Conservation (phyloP, 2,797 vertebrate genomes). For the Percopsis omiscomaycus region DNA sequence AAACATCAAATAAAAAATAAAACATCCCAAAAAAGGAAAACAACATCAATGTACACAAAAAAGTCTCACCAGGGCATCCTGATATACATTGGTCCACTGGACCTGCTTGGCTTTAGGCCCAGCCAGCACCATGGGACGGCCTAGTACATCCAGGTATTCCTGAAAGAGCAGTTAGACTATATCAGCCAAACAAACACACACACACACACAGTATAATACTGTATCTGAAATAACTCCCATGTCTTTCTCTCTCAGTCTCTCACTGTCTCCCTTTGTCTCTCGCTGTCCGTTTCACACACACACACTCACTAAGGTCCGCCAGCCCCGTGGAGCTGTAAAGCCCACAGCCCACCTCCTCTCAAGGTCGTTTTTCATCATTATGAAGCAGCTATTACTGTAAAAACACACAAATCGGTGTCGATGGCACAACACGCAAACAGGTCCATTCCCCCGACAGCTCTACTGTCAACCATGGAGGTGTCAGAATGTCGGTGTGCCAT, state of each 20-base stretch:
- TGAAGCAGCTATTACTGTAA: slow-evolving; percentile 66
- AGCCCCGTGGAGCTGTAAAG: slow-evolving; percentile 24
- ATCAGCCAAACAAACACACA: neutral
- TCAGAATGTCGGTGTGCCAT: slow-evolving; percentile 7
- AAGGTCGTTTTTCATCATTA: slow-evolving; percentile 75
- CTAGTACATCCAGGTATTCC: slow-evolving; percentile 97
- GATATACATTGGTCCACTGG: slow-evolving; percentile 98
- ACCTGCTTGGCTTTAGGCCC: slow-evolving; percentile 93
- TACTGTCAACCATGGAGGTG: slow-evolving; percentile 42
- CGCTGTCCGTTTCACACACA: neutral
- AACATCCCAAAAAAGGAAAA: neutral
- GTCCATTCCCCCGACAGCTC: slow-evolving; percentile 53
- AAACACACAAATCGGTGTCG: slow-evolving; percentile 74
- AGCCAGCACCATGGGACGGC: slow-evolving; percentile 96
- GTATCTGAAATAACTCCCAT: too few relatives aligned
- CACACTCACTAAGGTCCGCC: neutral
- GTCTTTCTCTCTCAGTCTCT: neutral
- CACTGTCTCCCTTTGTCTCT: neutral
- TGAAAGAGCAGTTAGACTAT: slow-evolving; percentile 50
- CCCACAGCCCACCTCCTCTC: slow-evolving; percentile 56
- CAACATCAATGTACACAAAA: neutral
- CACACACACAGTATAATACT: slow-evolving; percentile 3
- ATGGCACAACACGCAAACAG: slow-evolving; percentile 55
- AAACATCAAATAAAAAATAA: neutral
- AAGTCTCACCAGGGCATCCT: slow-evolving; percentile 91